Percentiles rank a stretch among this genome's conserved stretches.
Conservation (phyloP, 2,888 invertebrate species). For the Mesorhabditis belari region DNA sequence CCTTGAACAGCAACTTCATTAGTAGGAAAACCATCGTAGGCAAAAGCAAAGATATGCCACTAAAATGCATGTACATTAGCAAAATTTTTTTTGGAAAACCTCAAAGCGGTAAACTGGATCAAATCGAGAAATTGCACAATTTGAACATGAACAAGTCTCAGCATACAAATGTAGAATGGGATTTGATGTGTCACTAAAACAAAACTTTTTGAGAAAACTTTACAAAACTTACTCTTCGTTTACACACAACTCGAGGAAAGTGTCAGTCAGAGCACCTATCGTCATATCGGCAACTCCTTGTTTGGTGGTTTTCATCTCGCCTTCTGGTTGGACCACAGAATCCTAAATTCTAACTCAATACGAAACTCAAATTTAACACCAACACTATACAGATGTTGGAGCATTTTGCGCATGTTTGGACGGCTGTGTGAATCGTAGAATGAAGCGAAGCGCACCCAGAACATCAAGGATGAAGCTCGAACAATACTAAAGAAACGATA, state of each 20-base stretch:
- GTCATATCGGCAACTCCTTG: too few species aligned
- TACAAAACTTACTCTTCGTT: too few species aligned
- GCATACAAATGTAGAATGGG: neutral
- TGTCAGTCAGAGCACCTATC: neutral
- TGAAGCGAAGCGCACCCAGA: neutral
- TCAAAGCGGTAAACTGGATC: neutral
- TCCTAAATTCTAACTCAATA: too few species aligned
- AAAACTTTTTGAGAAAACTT: too few species aligned
- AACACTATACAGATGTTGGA: neutral
- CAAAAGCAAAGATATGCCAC: neutral
- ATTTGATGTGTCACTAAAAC: neutral
- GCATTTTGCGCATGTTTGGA: neutral
- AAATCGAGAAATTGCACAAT: neutral
- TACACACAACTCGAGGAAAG: neutral
- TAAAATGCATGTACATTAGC: neutral
- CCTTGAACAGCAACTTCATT: neutral
- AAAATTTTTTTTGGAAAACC: neutral
- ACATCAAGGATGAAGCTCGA: neutral
- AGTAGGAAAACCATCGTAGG: neutral
- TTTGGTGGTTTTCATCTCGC: too few species aligned
- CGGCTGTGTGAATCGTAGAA: neutral
- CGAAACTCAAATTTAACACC: too few species aligned
- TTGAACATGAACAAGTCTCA: neutral
- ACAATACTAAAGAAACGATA: neutral
- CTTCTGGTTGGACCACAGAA: too few species aligned